These are phyloP conservation scores for Dioctria linearis DNA, from an alignment of 2,888 invertebrate species.

Conservation along the genomic window DNA sequence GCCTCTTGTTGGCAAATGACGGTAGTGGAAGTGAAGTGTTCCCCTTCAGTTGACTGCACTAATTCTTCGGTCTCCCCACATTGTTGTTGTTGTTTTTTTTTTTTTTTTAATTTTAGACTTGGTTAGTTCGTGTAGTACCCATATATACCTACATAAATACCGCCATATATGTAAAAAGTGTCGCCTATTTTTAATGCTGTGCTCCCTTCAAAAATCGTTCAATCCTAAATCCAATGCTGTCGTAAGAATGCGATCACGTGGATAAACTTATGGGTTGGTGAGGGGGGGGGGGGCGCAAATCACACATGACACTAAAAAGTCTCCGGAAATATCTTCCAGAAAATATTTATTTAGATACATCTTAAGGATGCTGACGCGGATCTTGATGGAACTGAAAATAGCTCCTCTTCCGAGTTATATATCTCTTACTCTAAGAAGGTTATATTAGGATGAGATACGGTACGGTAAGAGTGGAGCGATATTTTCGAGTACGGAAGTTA, in stretches of 20 bases:
- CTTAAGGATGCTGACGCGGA: too few species aligned
- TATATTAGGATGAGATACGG: not conserved
- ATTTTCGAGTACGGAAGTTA: slow-evolving; percentile 14
- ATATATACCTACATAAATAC: too few species aligned
- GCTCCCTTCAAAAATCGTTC: slow-evolving; percentile 8
- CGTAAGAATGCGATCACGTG: too few species aligned
- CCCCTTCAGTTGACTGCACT: slow-evolving; percentile 30
- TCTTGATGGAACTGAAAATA: not conserved
- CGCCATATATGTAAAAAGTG: slow-evolving; percentile 14
- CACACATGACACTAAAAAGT: not conserved
- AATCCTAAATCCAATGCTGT: not conserved
- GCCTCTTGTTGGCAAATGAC: slow-evolving; percentile 13
- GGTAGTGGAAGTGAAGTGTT: slow-evolving; percentile 11
- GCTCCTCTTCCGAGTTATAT: not conserved
- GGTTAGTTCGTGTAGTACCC: too few species aligned
- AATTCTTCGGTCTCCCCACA: not conserved
- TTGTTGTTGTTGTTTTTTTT: not conserved
- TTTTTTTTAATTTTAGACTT: too few species aligned
- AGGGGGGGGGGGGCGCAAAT: too few species aligned
- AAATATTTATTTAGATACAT: not conserved
- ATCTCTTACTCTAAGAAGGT: not conserved
- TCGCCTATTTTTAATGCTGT: slow-evolving; percentile 13
- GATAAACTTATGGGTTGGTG: not conserved
- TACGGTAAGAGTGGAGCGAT: too few species aligned
- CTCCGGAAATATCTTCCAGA: slow-evolving; percentile 22